Evolutionary conservation across 2,113 vertebrate species (phyloP).

Genomic region (Anser brachyrhynchus): DNA sequence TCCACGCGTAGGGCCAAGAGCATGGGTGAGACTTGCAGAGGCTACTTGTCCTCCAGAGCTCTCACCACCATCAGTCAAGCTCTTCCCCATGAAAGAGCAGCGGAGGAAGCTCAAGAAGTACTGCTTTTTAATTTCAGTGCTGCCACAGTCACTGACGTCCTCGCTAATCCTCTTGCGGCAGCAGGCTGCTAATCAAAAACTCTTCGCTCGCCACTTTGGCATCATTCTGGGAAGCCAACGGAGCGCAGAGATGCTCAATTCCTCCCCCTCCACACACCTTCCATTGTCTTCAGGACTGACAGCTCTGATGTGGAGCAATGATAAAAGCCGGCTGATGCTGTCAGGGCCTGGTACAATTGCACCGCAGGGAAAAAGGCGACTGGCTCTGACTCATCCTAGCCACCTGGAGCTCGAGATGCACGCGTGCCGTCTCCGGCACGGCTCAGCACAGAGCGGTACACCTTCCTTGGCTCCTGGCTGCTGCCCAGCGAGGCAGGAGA

Average conservation of each 20-base stretch:
- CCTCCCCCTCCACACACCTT: slow-evolving; percentile 67
- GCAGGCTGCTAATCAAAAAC: slow-evolving; percentile 58
- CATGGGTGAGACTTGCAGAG: background rate
- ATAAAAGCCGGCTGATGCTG: slow-evolving; percentile 68
- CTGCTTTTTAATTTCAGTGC: slow-evolving; percentile 8
- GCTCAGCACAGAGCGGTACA: background rate
- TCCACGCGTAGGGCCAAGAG: background rate
- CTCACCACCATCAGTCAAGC: background rate
- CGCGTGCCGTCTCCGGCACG: background rate
- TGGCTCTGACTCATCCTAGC: slow-evolving; percentile 54
- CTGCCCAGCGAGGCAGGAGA: background rate
- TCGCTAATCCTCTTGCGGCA: slow-evolving; percentile 45
- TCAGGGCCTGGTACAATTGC: slow-evolving; percentile 60
- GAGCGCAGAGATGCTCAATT: slow-evolving; percentile 45
- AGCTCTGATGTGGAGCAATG: slow-evolving; percentile 59
- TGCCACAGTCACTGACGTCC: slow-evolving; percentile 44
- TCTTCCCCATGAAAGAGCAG: background rate
- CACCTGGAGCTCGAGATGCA: slow-evolving; percentile 19
- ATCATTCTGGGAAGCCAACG: slow-evolving; percentile 30
- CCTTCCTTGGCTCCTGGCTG: background rate
- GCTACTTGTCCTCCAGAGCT: background rate
- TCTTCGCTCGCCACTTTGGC: slow-evolving; percentile 38
- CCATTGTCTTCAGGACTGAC: slow-evolving; percentile 65
- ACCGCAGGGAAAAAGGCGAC: slow-evolving; percentile 62
- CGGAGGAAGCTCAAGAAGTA: background rate